Percentiles rank a stretch among this genome's conserved stretches.
phyloP scores from a whole-genome alignment of 2,113 vertebrate species.

The Melanocharis versteri region DNA sequence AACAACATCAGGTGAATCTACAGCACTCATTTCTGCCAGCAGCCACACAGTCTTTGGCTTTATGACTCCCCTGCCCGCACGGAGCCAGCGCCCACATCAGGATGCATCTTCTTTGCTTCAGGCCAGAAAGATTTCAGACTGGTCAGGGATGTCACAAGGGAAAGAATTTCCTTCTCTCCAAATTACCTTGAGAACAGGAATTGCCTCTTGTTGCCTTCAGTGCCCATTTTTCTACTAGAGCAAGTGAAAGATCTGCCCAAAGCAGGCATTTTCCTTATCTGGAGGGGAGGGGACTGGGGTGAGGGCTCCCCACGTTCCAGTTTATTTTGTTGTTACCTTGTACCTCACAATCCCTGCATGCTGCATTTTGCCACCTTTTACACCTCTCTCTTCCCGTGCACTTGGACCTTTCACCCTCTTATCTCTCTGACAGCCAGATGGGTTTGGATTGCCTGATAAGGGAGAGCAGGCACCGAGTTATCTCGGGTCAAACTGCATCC shows the following conservation, averaged over 20 bases:
- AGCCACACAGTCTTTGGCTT: conserved; percentile 63
- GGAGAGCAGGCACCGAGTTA: background rate
- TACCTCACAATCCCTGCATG: accelerated
- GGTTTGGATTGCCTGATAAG: background rate
- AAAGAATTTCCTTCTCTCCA: background rate
- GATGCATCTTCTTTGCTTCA: conserved; percentile 40
- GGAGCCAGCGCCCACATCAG: background rate
- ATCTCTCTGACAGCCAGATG: background rate
- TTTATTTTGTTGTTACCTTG: background rate
- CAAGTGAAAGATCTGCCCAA: accelerated
- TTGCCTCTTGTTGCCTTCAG: background rate
- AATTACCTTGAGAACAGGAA: background rate
- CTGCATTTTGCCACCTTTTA: background rate
- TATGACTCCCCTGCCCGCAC: background rate
- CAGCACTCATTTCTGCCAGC: conserved; percentile 8
- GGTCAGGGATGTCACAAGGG: background rate
- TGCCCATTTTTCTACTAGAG: background rate
- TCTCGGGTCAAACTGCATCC: accelerated
- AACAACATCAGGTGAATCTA: conserved; percentile 25
- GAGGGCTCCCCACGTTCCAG: accelerated
- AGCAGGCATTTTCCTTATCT: background rate
- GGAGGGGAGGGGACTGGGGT: accelerated
- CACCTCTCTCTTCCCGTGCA: background rate
- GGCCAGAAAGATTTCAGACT: background rate
- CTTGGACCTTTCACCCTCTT: background rate